These are phyloP conservation scores for Eilema depressum DNA, from an alignment of 2,888 invertebrate species.

Conservation along the genomic window DNA sequence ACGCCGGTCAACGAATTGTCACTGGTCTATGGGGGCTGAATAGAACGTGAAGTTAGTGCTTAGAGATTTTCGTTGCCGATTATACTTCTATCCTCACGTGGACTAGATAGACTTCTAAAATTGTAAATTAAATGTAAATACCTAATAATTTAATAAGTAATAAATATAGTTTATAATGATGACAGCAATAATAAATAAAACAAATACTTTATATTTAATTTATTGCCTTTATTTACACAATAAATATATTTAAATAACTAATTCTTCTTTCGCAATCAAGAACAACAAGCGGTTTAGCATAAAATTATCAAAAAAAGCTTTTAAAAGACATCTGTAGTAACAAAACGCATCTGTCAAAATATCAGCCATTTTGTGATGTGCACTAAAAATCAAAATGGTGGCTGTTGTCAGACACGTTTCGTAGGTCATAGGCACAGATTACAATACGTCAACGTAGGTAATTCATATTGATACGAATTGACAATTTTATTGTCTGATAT, in stretches of 20 bases:
- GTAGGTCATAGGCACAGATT: slow-evolving; percentile 12
- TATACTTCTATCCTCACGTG: too few species aligned
- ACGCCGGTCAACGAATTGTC: too few species aligned
- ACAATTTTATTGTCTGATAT: slow-evolving; percentile 18
- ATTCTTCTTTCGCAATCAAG: slow-evolving; percentile 47
- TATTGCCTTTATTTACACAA: slow-evolving; percentile 75
- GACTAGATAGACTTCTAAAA: neutral
- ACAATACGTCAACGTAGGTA: slow-evolving; percentile 18
- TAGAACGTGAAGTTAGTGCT: too few species aligned
- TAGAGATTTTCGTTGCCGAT: too few species aligned
- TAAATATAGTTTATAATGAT: neutral
- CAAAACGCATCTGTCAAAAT: slow-evolving; percentile 19
- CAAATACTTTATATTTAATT: slow-evolving; percentile 50
- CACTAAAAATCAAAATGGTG: slow-evolving; percentile 17
- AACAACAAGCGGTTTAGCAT: slow-evolving; percentile 39
- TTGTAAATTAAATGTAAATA: neutral
- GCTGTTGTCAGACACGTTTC: slow-evolving; percentile 19
- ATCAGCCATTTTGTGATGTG: slow-evolving; percentile 16
- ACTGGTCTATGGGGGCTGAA: too few species aligned
- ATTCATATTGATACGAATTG: slow-evolving; percentile 19
- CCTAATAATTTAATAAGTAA: neutral
- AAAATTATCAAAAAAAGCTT: slow-evolving; percentile 34
- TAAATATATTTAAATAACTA: slow-evolving; percentile 58
- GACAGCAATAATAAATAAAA: slow-evolving; percentile 31
- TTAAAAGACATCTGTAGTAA: slow-evolving; percentile 15